Evolutionary conservation across 2,888 invertebrate genomes (phyloP).

Genomic region (Camponotus fellah): DNA sequence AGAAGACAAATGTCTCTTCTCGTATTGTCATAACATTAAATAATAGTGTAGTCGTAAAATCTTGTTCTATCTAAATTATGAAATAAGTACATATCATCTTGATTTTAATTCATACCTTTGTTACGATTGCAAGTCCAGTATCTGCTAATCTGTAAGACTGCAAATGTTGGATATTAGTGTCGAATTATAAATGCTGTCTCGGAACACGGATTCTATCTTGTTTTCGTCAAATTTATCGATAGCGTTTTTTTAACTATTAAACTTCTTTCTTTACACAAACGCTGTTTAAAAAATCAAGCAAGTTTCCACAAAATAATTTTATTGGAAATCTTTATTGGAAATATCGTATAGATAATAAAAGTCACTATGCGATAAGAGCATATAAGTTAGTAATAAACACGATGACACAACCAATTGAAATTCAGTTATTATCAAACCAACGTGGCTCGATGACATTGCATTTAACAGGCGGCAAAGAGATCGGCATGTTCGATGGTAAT

Average conservation of each 20-base stretch:
- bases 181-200: neutral
- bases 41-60: neutral
- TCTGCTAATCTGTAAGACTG: neutral
- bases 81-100: neutral
- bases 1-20: neutral
- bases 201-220: neutral
- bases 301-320: neutral
- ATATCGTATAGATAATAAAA: neutral
- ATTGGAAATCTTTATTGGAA: slow-evolving; percentile 1
- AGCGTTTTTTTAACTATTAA: neutral
- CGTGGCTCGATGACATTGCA: slow-evolving; percentile 83
- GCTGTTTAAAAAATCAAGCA: neutral
- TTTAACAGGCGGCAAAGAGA: slow-evolving; percentile 78
- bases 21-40: neutral
- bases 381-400: neutral
- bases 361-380: neutral
- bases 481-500: slow-evolving; percentile 74
- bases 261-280: neutral
- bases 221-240: neutral
- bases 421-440: slow-evolving; percentile 78
- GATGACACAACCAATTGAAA: neutral
- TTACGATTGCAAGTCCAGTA: neutral
- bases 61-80: neutral
- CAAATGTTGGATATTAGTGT: neutral
- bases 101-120: neutral